These are phyloP conservation scores for Glareola pratincola DNA, from an alignment of 2,113 vertebrate species.

Conservation along the genomic window DNA sequence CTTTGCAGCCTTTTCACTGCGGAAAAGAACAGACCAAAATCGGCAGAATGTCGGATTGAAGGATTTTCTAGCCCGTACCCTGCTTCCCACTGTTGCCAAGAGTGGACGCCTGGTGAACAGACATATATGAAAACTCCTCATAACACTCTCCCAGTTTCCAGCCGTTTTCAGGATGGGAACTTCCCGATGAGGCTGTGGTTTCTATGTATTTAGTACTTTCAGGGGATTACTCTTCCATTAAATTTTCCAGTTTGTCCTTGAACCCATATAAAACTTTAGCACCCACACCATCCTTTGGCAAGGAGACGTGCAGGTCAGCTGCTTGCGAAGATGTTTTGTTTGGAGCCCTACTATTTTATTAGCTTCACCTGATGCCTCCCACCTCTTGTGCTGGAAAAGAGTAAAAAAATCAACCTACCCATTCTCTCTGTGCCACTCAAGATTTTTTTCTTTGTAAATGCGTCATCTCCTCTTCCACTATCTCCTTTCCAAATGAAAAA, in stretches of 20 bases:
- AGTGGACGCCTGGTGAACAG: background rate
- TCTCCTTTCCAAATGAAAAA: background rate
- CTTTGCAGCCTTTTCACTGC: background rate
- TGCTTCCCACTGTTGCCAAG: background rate
- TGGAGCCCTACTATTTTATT: background rate
- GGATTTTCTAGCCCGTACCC: background rate
- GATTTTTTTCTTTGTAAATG: background rate
- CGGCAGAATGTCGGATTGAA: background rate
- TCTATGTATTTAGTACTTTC: background rate
- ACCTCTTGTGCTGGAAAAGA: background rate
- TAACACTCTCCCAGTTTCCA: background rate
- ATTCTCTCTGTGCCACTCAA: background rate
- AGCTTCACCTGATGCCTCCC: background rate
- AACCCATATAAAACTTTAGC: background rate
- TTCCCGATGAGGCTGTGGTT: background rate
- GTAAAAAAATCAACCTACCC: background rate
- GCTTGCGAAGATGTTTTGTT: background rate
- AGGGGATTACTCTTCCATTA: background rate
- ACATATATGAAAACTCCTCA: background rate
- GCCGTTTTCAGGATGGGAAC: background rate
- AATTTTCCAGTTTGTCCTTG: background rate
- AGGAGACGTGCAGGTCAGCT: background rate
- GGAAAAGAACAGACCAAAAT: background rate
- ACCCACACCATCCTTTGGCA: background rate
- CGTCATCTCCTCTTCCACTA: background rate